phyloP scores from a whole-genome alignment of 2,113 vertebrate genomes.

The Erpornis zantholeuca region DNA sequence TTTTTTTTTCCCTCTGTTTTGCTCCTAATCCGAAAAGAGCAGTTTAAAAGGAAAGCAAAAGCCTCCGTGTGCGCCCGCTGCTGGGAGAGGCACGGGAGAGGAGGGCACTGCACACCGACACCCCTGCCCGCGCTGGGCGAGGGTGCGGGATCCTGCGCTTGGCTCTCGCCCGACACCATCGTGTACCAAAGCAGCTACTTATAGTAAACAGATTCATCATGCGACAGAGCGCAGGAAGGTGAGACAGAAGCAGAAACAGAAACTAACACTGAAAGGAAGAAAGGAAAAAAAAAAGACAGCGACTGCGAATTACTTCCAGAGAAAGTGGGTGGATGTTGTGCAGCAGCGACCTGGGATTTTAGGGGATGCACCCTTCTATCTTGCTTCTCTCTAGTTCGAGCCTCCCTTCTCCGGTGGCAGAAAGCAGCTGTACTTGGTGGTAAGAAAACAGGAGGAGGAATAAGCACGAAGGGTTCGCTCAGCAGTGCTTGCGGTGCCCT shows the following conservation, averaged over 20 bases:
- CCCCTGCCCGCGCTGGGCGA: neutral
- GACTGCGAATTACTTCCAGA: constrained; percentile 33
- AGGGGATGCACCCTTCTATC: neutral
- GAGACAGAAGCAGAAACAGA: neutral
- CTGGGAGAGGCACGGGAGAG: neutral
- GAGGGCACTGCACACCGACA: neutral
- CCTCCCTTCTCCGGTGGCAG: neutral
- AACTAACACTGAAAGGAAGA: neutral
- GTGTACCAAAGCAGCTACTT: neutral
- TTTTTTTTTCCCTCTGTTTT: neutral
- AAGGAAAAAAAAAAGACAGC: neutral
- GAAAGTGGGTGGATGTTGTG: constrained; percentile 30
- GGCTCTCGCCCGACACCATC: neutral
- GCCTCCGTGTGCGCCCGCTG: neutral
- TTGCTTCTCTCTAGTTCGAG: neutral
- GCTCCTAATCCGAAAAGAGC: neutral
- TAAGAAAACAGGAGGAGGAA: neutral
- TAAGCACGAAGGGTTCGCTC: neutral
- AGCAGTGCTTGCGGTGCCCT: neutral
- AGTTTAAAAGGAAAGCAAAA: neutral
- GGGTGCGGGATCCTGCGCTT: neutral
- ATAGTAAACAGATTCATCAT: neutral
- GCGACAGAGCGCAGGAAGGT: neutral
- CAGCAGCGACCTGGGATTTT: constrained; percentile 10
- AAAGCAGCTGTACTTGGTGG: neutral